Evolutionary conservation across 2,888 invertebrate genomes (phyloP).

Genomic region (Calephelis perditalis): DNA sequence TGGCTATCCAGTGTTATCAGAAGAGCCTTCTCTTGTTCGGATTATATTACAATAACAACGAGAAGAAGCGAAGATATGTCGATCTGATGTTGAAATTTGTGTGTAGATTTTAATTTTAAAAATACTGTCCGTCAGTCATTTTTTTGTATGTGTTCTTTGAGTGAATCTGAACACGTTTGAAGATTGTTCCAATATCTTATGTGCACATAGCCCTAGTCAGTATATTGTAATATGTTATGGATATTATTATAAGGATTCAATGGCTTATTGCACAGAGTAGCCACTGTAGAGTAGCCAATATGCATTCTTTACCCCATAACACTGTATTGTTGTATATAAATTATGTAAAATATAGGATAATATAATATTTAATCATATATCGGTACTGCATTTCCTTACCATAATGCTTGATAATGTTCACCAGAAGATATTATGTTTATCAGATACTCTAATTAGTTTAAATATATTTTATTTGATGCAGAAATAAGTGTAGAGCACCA

Average conservation of each 20-base stretch:
- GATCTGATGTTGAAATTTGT: too few species aligned
- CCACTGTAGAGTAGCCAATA: slow-evolving; percentile 1
- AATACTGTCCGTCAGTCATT: too few species aligned
- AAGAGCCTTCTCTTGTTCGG: too few species aligned
- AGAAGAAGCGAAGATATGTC: too few species aligned
- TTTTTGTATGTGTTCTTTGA: too few species aligned
- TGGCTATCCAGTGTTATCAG: too few species aligned
- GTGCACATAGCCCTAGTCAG: slow-evolving; percentile 66
- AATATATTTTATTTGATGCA: background rate
- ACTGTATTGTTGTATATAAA: slow-evolving; percentile 1
- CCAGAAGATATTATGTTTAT: background rate
- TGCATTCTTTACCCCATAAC: background rate
- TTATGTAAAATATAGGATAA: slow-evolving; percentile 4
- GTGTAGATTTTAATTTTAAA: too few species aligned
- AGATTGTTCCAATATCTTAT: slow-evolving; percentile 26
- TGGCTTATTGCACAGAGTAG: slow-evolving; percentile 10
- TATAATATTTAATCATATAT: background rate
- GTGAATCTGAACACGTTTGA: background rate
- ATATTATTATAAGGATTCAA: slow-evolving; percentile 10
- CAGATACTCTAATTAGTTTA: background rate
- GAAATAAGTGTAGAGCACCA: background rate
- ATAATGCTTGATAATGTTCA: background rate
- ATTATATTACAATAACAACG: too few species aligned
- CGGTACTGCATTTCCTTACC: background rate
- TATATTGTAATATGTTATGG: slow-evolving; percentile 24